Base-by-base conservation (phyloP, 92 coral and sea anemone species). In the Blastomussa wellsi region DNA sequence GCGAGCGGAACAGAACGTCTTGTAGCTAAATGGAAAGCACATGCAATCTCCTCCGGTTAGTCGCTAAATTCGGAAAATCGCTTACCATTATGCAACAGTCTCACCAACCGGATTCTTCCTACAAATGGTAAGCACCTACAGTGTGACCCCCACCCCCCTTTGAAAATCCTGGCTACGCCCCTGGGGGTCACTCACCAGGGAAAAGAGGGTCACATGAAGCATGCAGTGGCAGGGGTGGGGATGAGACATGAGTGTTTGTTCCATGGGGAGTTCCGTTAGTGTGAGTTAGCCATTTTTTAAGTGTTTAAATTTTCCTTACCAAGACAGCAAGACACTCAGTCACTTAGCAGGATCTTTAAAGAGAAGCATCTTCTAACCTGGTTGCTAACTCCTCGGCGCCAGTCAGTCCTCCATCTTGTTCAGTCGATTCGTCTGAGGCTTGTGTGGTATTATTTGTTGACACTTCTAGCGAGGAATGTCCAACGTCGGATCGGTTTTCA, bases 341-440 rank as follows among this genome's bases (percentile, higher is more conserved):
- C 15, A 41, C 29, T 37, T n/a, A 16, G 32, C 41, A 31, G 20
- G 65, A 28, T 48, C 51, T 47, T 35, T 77, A 65, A 47, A 84
- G 44, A 31, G 78, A 71, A 5, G 70, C 78, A 52, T 71, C 78
- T 29, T 82, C 78, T 52, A 82, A 36, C 70, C 78, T 72, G n/a
- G 78, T 17, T 36, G 78, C 55, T 55, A 82, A 10, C 26, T 52
- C 41, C 26, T 82, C 86, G 2, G 62, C 53, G 38, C 70, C 70
- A 5, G 53, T 15, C 26, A 24, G 49, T n/a, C 33, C 78, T 53
- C 32, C 52, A 36, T 41, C 39, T 52, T 33, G 81, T 33, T 19
- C 80, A 7, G 85, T 31, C 22, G 79, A 70, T 22, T 36, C 67
- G 11, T 6, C 16, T 33, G 66, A 67, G 44, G 28, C 38, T 12